Conservation (phyloP, 2,888 invertebrate genomes). For the Ichneumon xanthorius region DNA sequence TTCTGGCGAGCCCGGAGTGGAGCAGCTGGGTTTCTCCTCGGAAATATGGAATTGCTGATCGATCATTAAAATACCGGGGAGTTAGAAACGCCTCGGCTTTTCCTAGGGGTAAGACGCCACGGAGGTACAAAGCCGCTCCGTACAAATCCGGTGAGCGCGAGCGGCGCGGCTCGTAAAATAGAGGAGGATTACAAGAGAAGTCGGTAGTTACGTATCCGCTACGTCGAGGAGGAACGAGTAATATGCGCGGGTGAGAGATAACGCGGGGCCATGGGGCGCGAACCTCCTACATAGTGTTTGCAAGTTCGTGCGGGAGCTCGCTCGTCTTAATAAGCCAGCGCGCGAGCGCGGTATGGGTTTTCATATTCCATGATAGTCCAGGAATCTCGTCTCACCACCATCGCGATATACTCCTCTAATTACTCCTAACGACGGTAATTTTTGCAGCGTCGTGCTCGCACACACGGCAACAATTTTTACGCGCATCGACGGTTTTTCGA, state of each 20-base stretch:
- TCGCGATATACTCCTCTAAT: slow-evolving; percentile 63
- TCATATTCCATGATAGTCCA: slow-evolving; percentile 11
- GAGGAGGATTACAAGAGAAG: background rate
- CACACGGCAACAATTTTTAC: background rate
- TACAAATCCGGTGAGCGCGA: background rate
- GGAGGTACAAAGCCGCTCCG: background rate
- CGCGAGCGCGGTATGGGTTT: background rate
- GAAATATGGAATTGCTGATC: slow-evolving; percentile 42
- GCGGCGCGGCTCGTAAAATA: background rate
- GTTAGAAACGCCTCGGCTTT: slow-evolving; percentile 21
- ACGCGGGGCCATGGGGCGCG: slow-evolving; percentile 30
- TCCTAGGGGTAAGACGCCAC: slow-evolving; percentile 2
- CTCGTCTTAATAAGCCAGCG: slow-evolving; percentile 22
- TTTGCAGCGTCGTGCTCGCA: slow-evolving; percentile 34
- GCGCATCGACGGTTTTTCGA: background rate
- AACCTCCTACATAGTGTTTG: slow-evolving; percentile 14
- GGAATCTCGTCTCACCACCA: slow-evolving; percentile 55
- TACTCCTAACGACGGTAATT: slow-evolving; percentile 70
- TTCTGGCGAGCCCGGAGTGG: background rate
- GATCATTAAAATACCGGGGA: slow-evolving; percentile 31
- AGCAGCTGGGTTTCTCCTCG: background rate
- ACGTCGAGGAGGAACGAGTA: background rate
- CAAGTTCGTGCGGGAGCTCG: slow-evolving; percentile 16
- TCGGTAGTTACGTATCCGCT: background rate
- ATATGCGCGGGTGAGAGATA: slow-evolving; percentile 19